phyloP scores from a whole-genome alignment of 2,888 invertebrate genomes.

The Nephrotoma guestfalica region DNA sequence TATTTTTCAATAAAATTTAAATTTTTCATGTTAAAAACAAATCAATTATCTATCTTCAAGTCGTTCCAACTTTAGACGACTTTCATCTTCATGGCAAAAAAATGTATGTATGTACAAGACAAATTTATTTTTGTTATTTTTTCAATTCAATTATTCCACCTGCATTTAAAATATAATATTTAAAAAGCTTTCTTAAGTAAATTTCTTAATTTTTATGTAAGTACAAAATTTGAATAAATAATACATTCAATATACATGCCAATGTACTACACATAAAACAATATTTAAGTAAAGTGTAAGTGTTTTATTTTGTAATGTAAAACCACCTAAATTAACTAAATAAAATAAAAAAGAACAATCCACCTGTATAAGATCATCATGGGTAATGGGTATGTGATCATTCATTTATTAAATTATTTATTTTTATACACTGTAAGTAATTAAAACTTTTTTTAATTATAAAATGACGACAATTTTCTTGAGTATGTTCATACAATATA shows the following conservation, averaged over 20 bases:
- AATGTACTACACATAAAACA: background rate
- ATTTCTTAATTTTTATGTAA: background rate
- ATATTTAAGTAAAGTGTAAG: background rate
- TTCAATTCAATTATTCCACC: slow-evolving; percentile 1
- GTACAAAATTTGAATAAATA: background rate
- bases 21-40: slow-evolving; percentile 2
- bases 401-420: background rate
- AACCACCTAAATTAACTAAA: background rate
- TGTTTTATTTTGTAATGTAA: background rate
- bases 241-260: background rate
- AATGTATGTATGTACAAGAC: background rate
- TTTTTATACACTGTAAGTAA: background rate
- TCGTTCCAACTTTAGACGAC: background rate
- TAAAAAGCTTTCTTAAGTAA: background rate
- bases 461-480: background rate
- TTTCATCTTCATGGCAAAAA: background rate
- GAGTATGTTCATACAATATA: background rate
- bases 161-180: background rate
- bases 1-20: background rate
- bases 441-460: background rate
- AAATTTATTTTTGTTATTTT: background rate
- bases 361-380: background rate
- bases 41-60: background rate
- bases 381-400: background rate
- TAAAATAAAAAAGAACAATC: background rate